Conservation (phyloP, 2,888 invertebrate species). For the Dromius quadrimaculatus region DNA sequence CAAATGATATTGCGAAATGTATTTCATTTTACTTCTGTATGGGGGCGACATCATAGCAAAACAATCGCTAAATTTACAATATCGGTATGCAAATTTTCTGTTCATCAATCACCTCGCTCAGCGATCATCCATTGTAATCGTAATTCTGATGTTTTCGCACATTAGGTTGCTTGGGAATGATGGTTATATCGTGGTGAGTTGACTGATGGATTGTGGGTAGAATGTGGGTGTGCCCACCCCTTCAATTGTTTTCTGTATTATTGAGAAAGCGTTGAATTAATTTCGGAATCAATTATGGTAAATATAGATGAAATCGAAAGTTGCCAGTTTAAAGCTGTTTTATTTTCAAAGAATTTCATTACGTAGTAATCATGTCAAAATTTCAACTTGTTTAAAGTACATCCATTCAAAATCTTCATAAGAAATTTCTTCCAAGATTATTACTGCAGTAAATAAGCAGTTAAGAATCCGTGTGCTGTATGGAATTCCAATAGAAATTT, state of each 20-base stretch:
- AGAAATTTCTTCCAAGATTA: slow-evolving; percentile 3
- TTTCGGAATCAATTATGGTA: slow-evolving; percentile 25
- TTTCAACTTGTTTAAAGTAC: slow-evolving; percentile 19
- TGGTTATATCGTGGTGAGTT: not conserved
- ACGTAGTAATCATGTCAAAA: too few species aligned
- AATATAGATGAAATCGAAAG: not conserved
- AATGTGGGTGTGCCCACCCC: slow-evolving; percentile 23
- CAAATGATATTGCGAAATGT: slow-evolving; percentile 22
- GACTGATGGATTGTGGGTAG: slow-evolving; percentile 25
- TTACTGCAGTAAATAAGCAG: not conserved
- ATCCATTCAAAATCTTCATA: slow-evolving; percentile 10
- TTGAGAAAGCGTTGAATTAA: slow-evolving; percentile 14
- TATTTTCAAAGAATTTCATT: too few species aligned
- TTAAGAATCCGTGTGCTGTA: slow-evolving; percentile 16
- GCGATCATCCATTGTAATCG: slow-evolving; percentile 26
- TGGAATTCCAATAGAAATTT: slow-evolving; percentile 31
- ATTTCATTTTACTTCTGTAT: slow-evolving; percentile 14
- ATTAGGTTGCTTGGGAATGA: not conserved
- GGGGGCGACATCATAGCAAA: slow-evolving; percentile 33
- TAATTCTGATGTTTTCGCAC: slow-evolving; percentile 31
- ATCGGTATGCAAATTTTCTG: slow-evolving; percentile 37
- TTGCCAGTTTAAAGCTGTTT: not conserved
- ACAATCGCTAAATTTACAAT: slow-evolving; percentile 42
- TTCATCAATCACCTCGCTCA: slow-evolving; percentile 37
- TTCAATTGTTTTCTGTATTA: slow-evolving; percentile 16